Percentiles rank a stretch among this genome's conserved stretches.
Evolutionary conservation across 1,140 invertebrate species (phyloP).

Genomic region (Apis mellifera): DNA sequence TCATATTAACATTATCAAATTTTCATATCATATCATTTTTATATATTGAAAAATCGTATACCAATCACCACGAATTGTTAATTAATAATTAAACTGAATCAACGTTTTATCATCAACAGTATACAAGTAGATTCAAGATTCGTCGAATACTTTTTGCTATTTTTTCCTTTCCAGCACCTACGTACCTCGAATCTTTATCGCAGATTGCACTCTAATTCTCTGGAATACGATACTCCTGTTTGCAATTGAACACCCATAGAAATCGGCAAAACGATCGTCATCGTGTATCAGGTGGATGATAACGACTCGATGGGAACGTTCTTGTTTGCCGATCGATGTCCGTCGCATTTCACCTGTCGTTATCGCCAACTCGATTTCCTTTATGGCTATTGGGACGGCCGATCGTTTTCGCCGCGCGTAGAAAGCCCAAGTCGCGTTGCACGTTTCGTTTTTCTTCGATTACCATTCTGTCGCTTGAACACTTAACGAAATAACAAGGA

Average conservation of each 20-base stretch:
- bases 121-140: no score
- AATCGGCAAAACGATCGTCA: conserved; percentile 45
- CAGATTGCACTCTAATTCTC: not conserved
- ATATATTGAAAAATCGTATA: no score
- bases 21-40: no score
- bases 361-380: conserved; percentile 52
- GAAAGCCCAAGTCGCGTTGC: not conserved
- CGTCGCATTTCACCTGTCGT: conserved; percentile 57
- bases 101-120: no score
- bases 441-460: not conserved
- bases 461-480: not conserved
- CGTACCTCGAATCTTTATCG: not conserved
- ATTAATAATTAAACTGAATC: no score
- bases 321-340: conserved; percentile 38
- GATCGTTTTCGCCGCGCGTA: conserved; percentile 25
- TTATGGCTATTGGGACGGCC: conserved; percentile 21
- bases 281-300: conserved; percentile 49
- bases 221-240: not conserved
- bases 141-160: no score
- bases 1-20: no score
- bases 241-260: not conserved
- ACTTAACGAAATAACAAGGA: no score
- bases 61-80: no score
- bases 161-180: no score
- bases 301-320: conserved; percentile 32